These are phyloP conservation scores for Nibea albiflora DNA, from an alignment of 2,113 vertebrate genomes.

Conservation along the genomic window DNA sequence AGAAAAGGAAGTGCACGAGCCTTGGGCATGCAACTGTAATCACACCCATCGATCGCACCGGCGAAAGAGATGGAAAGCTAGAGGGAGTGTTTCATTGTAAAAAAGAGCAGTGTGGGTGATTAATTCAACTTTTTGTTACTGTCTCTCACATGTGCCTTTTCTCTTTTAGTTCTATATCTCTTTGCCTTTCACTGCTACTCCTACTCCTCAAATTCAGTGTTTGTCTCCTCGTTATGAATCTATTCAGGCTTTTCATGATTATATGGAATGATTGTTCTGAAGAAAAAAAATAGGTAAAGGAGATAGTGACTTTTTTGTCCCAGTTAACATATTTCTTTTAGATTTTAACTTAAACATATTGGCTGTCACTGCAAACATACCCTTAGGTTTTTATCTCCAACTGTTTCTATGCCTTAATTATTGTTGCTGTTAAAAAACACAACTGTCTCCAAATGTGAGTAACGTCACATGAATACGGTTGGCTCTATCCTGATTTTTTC, in stretches of 20 bases:
- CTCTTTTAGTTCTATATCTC: constrained; percentile 9
- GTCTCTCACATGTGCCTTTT: constrained; percentile 35
- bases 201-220: not conserved
- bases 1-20: constrained; percentile 65
- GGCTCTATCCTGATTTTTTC: not conserved
- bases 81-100: constrained; percentile 26
- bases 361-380: not conserved
- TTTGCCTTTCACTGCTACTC: constrained; percentile 8
- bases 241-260: constrained; percentile 10
- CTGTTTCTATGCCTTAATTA: constrained; percentile 5
- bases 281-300: constrained; percentile 13
- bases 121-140: constrained; percentile 62
- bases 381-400: not conserved
- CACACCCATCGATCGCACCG: constrained; percentile 60
- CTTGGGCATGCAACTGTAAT: constrained; percentile 63
- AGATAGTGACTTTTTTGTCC: constrained; percentile 19
- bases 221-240: not conserved
- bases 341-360: not conserved
- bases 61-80: constrained; percentile 39
- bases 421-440: no score
- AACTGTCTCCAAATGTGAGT: not conserved
- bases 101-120: constrained; percentile 52
- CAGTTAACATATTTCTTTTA: not conserved
- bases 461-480: not conserved
- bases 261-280: constrained; percentile 10